Evolutionary conservation across 2,113 vertebrate genomes (phyloP).

Genomic region (Mobula hypostoma): DNA sequence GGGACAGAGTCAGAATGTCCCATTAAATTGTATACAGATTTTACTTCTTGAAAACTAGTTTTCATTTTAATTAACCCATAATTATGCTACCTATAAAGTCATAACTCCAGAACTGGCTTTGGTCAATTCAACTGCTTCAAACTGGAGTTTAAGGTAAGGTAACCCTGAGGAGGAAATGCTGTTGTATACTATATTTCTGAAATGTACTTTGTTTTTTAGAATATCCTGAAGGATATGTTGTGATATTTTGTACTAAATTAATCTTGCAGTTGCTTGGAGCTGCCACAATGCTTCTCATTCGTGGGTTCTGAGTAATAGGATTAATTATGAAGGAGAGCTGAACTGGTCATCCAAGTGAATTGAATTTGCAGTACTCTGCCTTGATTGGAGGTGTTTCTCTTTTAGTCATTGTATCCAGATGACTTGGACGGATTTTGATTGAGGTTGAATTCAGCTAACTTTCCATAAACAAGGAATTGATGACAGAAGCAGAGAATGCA

Average conservation of each 20-base stretch:
- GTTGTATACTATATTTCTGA: background rate
- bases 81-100: too few relatives aligned
- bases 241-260: conserved; percentile 10
- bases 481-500: too few relatives aligned
- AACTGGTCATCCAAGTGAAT: background rate
- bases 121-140: too few relatives aligned
- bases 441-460: background rate
- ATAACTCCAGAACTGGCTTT: too few relatives aligned
- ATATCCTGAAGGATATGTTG: background rate
- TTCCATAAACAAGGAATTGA: background rate
- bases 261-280: background rate
- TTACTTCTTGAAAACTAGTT: too few relatives aligned
- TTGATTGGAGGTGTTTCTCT: background rate
- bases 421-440: background rate
- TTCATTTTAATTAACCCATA: too few relatives aligned
- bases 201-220: background rate
- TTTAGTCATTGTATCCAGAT: background rate
- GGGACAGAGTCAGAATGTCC: too few relatives aligned
- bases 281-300: background rate
- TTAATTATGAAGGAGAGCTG: background rate
- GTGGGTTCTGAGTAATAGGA: background rate
- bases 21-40: too few relatives aligned
- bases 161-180: too few relatives aligned
- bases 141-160: too few relatives aligned
- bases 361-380: background rate